Percentiles rank a stretch among this genome's conserved stretches.
phyloP scores from a whole-genome alignment of 2,888 invertebrate genomes.

The Oegoconia quadripuncta region DNA sequence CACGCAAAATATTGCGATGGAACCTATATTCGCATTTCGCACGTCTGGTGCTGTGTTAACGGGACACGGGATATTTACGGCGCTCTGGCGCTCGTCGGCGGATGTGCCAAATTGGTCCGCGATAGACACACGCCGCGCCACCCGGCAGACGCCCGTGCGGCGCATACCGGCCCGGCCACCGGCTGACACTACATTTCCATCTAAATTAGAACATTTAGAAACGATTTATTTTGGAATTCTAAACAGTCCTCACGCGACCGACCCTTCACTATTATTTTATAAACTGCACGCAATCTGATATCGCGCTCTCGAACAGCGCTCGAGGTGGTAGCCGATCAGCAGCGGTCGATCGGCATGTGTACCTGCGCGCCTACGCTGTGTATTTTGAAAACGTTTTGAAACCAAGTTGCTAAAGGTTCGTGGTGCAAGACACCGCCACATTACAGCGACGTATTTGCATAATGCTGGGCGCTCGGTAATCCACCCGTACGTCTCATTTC shows the following conservation, averaged over 20 bases:
- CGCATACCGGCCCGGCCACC: slow-evolving; percentile 72
- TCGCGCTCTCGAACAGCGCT: slow-evolving; percentile 32
- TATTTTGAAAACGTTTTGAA: slow-evolving; percentile 75
- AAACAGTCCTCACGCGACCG: slow-evolving; percentile 32
- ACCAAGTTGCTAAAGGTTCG: slow-evolving; percentile 67
- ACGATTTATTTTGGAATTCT: slow-evolving; percentile 35
- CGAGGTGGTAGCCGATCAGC: slow-evolving; percentile 37
- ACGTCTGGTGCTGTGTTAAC: slow-evolving; percentile 32
- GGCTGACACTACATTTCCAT: slow-evolving; percentile 48
- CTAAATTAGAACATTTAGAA: slow-evolving; percentile 42
- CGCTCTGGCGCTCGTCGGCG: slow-evolving; percentile 61
- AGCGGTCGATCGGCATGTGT: slow-evolving; percentile 37
- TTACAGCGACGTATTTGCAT: slow-evolving; percentile 72
- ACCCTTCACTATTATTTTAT: slow-evolving; percentile 27
- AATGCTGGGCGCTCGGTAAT: slow-evolving; percentile 64
- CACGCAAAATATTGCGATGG: slow-evolving; percentile 34
- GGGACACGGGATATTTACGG: slow-evolving; percentile 62
- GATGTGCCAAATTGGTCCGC: slow-evolving; percentile 76
- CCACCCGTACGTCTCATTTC: slow-evolving; percentile 49
- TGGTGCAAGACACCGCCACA: slow-evolving; percentile 69
- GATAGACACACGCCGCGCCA: slow-evolving; percentile 57
- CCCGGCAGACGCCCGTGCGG: slow-evolving; percentile 69
- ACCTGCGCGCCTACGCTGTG: slow-evolving; percentile 53
- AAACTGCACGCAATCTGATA: slow-evolving; percentile 38
- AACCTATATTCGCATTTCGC: too few relatives aligned